Evolutionary conservation across 2,113 vertebrate species (phyloP).

Genomic region (Corythaeola cristata): DNA sequence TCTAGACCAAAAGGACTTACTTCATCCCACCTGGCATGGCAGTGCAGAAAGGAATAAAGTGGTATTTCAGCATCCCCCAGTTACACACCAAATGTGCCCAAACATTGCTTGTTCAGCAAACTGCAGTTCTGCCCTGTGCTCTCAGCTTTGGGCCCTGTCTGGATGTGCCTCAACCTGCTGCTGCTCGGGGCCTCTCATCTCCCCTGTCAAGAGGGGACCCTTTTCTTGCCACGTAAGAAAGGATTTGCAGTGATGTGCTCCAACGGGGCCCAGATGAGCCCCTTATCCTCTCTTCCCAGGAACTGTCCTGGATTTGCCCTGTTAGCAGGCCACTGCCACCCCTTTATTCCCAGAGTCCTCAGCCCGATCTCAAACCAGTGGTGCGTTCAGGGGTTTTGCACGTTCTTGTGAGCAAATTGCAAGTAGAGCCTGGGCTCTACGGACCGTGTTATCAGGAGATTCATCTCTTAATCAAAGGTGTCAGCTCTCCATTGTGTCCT

Average conservation of each 20-base stretch:
- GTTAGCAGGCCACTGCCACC: neutral
- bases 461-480: neutral
- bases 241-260: neutral
- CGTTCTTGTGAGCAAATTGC: neutral
- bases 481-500: neutral
- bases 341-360: neutral
- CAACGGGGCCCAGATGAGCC: neutral
- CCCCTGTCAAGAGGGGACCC: rapidly evolving
- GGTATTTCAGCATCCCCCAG: neutral
- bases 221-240: neutral
- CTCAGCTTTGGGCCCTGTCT: too few species aligned
- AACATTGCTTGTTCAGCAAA: neutral
- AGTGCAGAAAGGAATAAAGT: neutral
- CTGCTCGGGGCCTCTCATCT: neutral
- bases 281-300: neutral
- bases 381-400: rapidly evolving
- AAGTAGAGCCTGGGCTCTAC: neutral
- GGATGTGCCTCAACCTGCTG: neutral
- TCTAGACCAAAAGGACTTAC: neutral
- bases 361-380: neutral
- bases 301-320: neutral
- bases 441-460: rapidly evolving
- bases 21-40: neutral
- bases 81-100: rapidly evolving
- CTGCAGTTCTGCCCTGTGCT: neutral